These are phyloP conservation scores for Zaprionus camerounensis DNA, from an alignment of 1,140 invertebrate species.

Conservation along the genomic window DNA sequence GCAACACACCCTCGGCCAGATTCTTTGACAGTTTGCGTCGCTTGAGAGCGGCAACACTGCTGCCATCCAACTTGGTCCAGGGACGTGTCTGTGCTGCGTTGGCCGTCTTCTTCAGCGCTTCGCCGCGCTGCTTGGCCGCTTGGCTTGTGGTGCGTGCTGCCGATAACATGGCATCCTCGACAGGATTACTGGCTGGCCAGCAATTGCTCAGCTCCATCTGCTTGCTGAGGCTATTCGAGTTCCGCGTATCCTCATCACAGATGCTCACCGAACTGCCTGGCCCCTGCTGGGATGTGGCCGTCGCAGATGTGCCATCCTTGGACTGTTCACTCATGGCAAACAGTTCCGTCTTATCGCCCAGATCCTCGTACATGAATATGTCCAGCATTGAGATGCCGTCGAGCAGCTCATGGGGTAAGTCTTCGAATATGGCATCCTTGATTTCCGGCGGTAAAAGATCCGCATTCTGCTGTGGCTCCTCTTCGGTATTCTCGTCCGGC, in stretches of 20 bases:
- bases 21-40: slow-evolving; percentile 87
- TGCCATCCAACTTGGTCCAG: slow-evolving; percentile 85
- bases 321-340: slow-evolving; percentile 78
- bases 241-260: slow-evolving; percentile 84
- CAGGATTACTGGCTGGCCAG: slow-evolving; percentile 86
- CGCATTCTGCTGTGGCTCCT: slow-evolving; percentile 90
- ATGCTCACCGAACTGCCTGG: slow-evolving; percentile 67
- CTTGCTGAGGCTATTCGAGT: slow-evolving; percentile 66
- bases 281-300: slow-evolving; percentile 60
- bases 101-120: slow-evolving; percentile 87
- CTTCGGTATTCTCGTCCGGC: slow-evolving; percentile 85
- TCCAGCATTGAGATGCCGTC: slow-evolving; percentile 93
- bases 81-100: slow-evolving; percentile 86
- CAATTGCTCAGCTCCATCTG: slow-evolving; percentile 62
- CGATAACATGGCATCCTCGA: slow-evolving; percentile 87
- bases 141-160: slow-evolving; percentile 81
- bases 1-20: slow-evolving; percentile 85
- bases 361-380: slow-evolving; percentile 88
- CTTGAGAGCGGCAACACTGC: slow-evolving; percentile 88
- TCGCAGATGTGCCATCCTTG: slow-evolving; percentile 64
- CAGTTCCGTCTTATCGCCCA: slow-evolving; percentile 85
- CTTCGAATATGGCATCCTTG: slow-evolving; percentile 93
- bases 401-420: slow-evolving; percentile 91
- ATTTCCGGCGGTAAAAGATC: slow-evolving; percentile 92
- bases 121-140: slow-evolving; percentile 75